These are phyloP conservation scores for Stichopus chloronotus DNA, from an alignment of 35 echinoderm and acorn worm genomes.

Conservation along the genomic window DNA sequence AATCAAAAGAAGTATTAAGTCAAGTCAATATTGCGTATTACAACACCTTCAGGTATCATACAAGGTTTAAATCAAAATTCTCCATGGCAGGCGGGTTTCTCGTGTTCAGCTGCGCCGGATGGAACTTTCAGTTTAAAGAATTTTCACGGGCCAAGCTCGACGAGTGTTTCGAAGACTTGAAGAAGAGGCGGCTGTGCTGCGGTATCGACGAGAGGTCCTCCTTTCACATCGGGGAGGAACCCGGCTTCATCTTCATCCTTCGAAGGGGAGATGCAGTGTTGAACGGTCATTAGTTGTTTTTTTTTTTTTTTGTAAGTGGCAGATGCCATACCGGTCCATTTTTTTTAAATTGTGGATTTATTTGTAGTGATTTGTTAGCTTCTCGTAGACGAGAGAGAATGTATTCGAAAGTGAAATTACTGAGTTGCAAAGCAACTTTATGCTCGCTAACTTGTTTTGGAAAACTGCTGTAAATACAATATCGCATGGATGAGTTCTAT, in stretches of 20 bases:
- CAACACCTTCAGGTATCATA: background rate
- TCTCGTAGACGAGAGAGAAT: background rate
- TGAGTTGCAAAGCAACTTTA: too few species aligned
- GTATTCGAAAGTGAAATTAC: too few species aligned
- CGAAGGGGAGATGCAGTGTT: constrained; percentile 9
- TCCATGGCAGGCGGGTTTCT: background rate
- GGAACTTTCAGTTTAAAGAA: constrained; percentile 49
- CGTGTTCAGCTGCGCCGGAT: constrained; percentile 34
- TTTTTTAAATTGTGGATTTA: background rate
- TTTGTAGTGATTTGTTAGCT: background rate
- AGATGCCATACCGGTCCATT: background rate
- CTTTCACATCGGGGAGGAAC: constrained; percentile 38
- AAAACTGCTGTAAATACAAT: too few species aligned
- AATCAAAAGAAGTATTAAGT: background rate
- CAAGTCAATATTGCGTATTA: background rate
- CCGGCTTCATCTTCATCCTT: constrained; percentile 44
- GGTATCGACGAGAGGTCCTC: background rate
- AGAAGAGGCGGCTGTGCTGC: constrained; percentile 2
- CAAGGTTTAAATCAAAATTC: background rate
- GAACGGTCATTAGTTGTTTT: constrained; percentile 7
- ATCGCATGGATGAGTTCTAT: too few species aligned
- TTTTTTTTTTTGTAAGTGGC: background rate
- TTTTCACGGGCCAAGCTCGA: constrained; percentile 30
- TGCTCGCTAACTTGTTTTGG: too few species aligned
- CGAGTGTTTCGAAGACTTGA: constrained; percentile 11